phyloP scores from a whole-genome alignment of 2,888 invertebrate species.

The Macrophya annulata region DNA sequence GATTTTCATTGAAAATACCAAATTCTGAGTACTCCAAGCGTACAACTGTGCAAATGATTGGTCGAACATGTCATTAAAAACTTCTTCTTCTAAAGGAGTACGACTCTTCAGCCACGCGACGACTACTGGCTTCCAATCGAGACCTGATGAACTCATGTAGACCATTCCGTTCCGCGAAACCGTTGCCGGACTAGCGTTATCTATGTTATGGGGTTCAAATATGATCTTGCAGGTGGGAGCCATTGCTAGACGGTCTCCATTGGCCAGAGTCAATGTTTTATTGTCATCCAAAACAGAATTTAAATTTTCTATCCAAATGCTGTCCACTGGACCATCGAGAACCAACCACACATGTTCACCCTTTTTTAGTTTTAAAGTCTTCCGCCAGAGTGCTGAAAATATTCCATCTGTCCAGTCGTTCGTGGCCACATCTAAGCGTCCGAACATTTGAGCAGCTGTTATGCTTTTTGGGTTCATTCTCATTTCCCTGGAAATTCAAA shows the following conservation, averaged over 20 bases:
- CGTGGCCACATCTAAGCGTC: constrained; percentile 96
- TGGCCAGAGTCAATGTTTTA: constrained; percentile 96
- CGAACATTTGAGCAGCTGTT: constrained; percentile 99
- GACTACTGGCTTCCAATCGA: constrained; percentile 96
- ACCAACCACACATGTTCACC: constrained; percentile 96
- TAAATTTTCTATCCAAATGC: constrained; percentile 99
- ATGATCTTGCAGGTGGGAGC: constrained; percentile 96
- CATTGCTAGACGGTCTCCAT: constrained; percentile 97
- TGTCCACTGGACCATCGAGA: constrained; percentile 97
- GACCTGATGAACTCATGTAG: constrained; percentile 98
- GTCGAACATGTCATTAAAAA: constrained; percentile 81
- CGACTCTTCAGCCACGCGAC: constrained; percentile 90
- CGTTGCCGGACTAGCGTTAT: constrained; percentile 98
- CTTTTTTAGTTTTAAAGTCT: constrained; percentile 93
- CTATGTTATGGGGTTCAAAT: constrained; percentile 98
- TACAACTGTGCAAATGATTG: constrained; percentile 83
- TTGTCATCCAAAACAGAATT: constrained; percentile 99
- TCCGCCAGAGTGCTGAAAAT: constrained; percentile 97
- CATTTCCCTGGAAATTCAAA: constrained; percentile 87
- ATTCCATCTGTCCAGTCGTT: constrained; percentile 99
- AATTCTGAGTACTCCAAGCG: constrained; percentile 92
- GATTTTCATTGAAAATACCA: constrained; percentile 91
- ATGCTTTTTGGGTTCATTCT: constrained; percentile 99
- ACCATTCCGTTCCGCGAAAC: constrained; percentile 97
- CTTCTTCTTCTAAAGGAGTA: constrained; percentile 82